Evolutionary conservation across 2,888 invertebrate genomes (phyloP), one percentile per base, ranked within the genome.

Genomic region (Trissolcus japonicus): DNA sequence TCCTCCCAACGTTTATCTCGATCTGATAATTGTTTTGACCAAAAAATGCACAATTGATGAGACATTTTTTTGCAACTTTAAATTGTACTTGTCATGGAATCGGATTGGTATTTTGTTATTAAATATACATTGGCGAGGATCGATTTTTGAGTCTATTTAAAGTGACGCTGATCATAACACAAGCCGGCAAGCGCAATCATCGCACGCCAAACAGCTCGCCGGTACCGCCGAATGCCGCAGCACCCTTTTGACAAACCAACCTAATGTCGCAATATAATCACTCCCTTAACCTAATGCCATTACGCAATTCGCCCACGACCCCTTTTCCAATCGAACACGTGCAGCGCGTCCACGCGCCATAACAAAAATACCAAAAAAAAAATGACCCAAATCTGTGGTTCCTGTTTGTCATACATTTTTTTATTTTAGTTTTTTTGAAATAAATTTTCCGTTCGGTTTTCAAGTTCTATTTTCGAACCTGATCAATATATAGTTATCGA

Each of bases 201-300:
- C 57, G 65, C 60, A 65, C 65, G 35, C 65, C 65, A 65, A 65
- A 48, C 50, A 56, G 35, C 35, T 62, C 17, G 57, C 29, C 57
- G 51, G 57, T 51, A 61, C 67, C 43, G 46, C 67, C 61, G 57
- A 74, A 74, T 57, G 56, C 50, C 19, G 51, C 43, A 50, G 57
- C 61, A 54, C 43, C 55, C 62, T 54, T 62, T 51, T 62, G 63
- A 53, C 57, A 62, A 57, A 29, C 19, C 61, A 21, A 62, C 51
- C 61, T 62, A 46, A 62, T 14, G 55, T 6, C n/a, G 46, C 62
- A 54, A 63, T 54, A 68, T 59, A 53, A 63, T 71, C 63, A 53
- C 40, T 46, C 72, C 72, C 51, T 67, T 57, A 74, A 62, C 62
- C 67, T 62, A 67, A 74, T 51, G 16, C 51, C 55, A 54, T 74